Conservation (phyloP, 1,140 invertebrate genomes). For the Listronotus bonariensis region DNA sequence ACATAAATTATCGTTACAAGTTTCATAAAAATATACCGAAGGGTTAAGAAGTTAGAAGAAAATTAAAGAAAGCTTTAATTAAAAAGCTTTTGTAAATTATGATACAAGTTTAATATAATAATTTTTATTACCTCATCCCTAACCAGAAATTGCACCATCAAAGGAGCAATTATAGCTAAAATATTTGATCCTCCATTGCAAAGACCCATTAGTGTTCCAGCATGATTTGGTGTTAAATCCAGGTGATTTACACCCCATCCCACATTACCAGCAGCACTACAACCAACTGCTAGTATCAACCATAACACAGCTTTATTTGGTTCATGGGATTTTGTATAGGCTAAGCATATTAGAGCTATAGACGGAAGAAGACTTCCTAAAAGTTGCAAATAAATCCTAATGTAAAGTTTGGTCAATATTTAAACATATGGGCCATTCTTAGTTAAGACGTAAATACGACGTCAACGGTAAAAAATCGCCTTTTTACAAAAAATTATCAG, state of each 20-base stretch:
- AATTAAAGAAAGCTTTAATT: too few relatives aligned
- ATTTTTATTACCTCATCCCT: conserved; percentile 67
- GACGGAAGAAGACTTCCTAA: conserved; percentile 63
- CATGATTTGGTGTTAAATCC: conserved; percentile 72
- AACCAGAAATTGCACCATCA: conserved; percentile 54
- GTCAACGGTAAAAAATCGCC: conserved; percentile 64
- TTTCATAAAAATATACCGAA: too few relatives aligned
- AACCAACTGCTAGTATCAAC: conserved; percentile 69
- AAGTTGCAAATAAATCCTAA: conserved; percentile 20
- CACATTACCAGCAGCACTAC: conserved; percentile 74
- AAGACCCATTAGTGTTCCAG: conserved; percentile 74
- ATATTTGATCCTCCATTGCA: conserved; percentile 75
- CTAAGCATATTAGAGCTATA: conserved; percentile 63
- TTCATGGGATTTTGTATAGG: conserved; percentile 12
- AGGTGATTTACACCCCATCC: conserved; percentile 71
- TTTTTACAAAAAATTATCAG: too few relatives aligned
- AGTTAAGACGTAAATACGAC: too few relatives aligned
- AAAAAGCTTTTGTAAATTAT: too few relatives aligned
- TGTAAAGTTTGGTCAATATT: background rate
- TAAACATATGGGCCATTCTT: too few relatives aligned
- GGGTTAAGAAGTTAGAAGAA: too few relatives aligned
- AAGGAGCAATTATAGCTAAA: conserved; percentile 70
- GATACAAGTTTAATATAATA: too few relatives aligned
- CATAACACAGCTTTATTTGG: conserved; percentile 60
- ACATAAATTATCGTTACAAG: too few relatives aligned